Conservation (phyloP, 2,113 vertebrate species). For the Edolisoma coerulescens region DNA sequence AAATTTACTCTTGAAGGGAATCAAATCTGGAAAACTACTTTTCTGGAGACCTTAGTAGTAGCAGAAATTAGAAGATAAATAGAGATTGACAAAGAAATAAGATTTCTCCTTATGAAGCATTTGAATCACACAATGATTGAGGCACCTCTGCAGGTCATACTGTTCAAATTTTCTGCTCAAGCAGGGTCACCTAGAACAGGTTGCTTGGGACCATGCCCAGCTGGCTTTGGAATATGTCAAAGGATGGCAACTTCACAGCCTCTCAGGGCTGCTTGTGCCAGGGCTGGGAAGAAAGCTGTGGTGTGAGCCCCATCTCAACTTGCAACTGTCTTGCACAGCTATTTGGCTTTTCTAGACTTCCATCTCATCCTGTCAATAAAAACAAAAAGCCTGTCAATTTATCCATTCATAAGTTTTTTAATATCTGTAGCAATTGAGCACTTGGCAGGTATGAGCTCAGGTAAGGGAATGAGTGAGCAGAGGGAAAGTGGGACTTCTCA, state of each 20-base stretch:
- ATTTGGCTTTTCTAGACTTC: not conserved
- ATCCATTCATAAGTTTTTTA: accelerated
- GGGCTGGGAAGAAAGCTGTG: not conserved
- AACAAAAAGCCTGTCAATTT: not conserved
- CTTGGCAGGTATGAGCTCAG: not conserved
- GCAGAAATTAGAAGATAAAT: not conserved
- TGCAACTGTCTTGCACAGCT: not conserved
- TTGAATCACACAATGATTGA: not conserved
- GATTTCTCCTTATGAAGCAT: not conserved
- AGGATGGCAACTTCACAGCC: not conserved
- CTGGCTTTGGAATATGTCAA: not conserved
- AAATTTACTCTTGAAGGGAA: not conserved
- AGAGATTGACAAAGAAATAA: not conserved
- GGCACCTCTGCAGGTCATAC: not conserved
- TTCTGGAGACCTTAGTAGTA: not conserved
- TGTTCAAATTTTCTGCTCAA: not conserved
- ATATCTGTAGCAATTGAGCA: not conserved
- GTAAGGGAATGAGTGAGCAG: not conserved
- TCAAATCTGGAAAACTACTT: not conserved
- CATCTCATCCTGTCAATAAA: not conserved
- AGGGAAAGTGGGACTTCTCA: not conserved
- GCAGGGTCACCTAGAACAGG: not conserved
- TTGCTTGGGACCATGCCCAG: not conserved
- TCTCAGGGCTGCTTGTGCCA: not conserved
- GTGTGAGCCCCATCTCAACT: no score